Conservation (phyloP, 2,797 vertebrate genomes). For the Pseudochirops corinnae region DNA sequence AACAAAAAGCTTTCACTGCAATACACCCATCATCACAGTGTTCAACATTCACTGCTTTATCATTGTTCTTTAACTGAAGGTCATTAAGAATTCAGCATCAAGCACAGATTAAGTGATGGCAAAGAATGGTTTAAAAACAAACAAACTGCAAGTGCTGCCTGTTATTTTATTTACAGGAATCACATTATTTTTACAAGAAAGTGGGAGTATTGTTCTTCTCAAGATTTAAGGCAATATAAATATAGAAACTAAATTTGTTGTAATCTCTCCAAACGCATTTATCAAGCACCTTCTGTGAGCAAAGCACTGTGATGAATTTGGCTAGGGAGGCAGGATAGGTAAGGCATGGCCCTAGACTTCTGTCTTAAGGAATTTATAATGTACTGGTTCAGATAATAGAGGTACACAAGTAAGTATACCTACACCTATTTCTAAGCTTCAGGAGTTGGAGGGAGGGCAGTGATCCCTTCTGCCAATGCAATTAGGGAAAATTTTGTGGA, state of each 20-base stretch:
- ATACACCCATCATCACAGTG: slow-evolving; percentile 18
- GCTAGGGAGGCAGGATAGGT: neutral
- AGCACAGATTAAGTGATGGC: slow-evolving; percentile 9
- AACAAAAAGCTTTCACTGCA: neutral
- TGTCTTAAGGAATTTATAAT: slow-evolving; percentile 12
- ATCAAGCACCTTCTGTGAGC: neutral
- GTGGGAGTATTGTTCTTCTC: neutral
- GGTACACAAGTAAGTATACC: neutral
- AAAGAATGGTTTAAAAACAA: neutral
- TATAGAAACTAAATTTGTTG: neutral
- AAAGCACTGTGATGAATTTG: neutral
- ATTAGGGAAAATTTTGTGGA: neutral
- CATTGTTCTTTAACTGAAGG: slow-evolving; percentile 30
- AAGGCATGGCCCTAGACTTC: neutral
- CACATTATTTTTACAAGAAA: slow-evolving; percentile 17
- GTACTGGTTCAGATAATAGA: neutral
- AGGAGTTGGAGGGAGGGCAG: neutral
- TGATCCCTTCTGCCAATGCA: neutral
- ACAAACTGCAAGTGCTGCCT: neutral
- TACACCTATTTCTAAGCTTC: neutral
- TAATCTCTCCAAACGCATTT: slow-evolving; percentile 14
- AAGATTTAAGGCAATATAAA: neutral
- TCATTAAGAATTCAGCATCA: slow-evolving; percentile 38
- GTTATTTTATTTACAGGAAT: neutral
- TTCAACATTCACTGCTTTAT: neutral